phyloP scores from a whole-genome alignment of 1,140 invertebrate species.

The Aphelinus certus region DNA sequence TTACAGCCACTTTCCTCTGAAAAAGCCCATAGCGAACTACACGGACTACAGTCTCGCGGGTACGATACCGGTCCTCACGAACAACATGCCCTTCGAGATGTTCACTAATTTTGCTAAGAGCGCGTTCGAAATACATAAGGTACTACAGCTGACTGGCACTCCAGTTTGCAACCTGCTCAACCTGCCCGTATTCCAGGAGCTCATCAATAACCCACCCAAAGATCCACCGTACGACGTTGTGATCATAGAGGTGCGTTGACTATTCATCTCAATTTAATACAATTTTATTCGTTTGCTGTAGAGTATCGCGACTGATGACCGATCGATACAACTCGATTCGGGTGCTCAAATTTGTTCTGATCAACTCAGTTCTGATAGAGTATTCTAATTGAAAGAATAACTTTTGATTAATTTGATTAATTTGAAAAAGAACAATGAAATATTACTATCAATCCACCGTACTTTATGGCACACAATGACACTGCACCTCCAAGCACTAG shows the following conservation, averaged over 20 bases:
- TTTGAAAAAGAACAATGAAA: too few species aligned
- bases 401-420: too few species aligned
- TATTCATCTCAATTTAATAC: background rate
- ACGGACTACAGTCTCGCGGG: constrained; percentile 51
- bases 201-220: constrained; percentile 40
- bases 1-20: constrained; percentile 56
- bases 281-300: too few species aligned
- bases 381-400: too few species aligned
- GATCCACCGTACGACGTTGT: constrained; percentile 45
- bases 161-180: constrained; percentile 41
- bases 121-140: background rate
- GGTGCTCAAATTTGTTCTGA: too few species aligned
- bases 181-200: constrained; percentile 41
- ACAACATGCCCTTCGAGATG: constrained; percentile 41
- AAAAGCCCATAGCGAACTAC: constrained; percentile 55
- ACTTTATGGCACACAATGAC: too few species aligned
- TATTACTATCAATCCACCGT: too few species aligned
- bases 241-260: constrained; percentile 43
- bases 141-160: constrained; percentile 16
- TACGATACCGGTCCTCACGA: constrained; percentile 23
- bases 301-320: too few species aligned
- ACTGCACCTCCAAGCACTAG: too few species aligned
- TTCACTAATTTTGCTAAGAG: background rate
- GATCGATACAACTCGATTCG: too few species aligned
- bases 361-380: too few species aligned